Base-by-base conservation (phyloP, 2,797 vertebrate genomes). In the Pteropus rufus region DNA sequence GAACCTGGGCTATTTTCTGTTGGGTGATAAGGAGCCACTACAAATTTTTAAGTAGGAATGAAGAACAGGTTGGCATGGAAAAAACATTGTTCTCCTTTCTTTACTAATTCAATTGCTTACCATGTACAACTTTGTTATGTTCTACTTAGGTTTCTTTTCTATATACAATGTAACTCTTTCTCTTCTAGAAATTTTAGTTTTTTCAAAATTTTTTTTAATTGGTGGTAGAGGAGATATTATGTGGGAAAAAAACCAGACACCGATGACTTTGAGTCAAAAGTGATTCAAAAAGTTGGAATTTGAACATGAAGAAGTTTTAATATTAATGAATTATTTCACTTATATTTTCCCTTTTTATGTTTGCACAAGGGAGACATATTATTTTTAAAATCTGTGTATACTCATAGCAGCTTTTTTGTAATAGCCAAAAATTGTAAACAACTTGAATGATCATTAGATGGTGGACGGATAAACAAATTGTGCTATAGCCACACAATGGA, bases 261-360 rank as follows among this genome's bases (percentile, higher is more conserved):
- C 31, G 62, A 54, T 39, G 36, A 70, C n/a, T 76, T 24, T 58
- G n/a, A 93, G 26, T 79, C 69, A 81, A 90, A 86, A 93, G n/a
- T 36, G 46, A 89, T 58, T 65, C 26, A 64, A 85, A 89, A 83
- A 73, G 46, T 62, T 94, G 56, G 16, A 90, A 23, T 92, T 69
- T 89, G 34, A 85, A 56, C 14, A 34, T 86, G 62, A 92, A 75
- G n/a, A 93, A 62, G 7, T 88, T 95, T 88, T 79, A 93, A 76
- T 39, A 81, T 44, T 29, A 62, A 75, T 4, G 10, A 77, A 60
- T 70, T 84, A 54, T 88, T 91, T 72, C 46, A 85, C 19, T 73
- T 94, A 41, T 21, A n/a, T 64, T 92, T 81, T 52, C 44, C 36
- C 26, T 84, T 80, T 88, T 54, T 49, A 54, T 69, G 14, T 62